phyloP scores from a whole-genome alignment of 2,797 vertebrate genomes.

The Ataeniobius toweri region DNA sequence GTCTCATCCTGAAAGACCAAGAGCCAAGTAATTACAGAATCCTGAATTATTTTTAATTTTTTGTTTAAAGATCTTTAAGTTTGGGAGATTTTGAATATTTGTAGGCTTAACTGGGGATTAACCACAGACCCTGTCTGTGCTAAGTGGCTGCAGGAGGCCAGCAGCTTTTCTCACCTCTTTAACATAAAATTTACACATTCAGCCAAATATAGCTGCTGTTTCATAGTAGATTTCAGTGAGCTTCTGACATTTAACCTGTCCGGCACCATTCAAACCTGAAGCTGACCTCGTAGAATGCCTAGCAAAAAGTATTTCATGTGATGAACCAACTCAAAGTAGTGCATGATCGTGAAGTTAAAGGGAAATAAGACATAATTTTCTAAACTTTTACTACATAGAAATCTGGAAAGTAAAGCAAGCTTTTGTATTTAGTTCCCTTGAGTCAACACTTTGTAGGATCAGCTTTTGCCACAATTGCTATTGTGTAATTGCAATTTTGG shows the following conservation, averaged over 20 bases:
- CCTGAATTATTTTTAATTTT: not conserved
- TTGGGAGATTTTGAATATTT: not conserved
- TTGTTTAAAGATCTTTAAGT: not conserved
- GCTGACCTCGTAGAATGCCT: no score
- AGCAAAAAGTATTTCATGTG: not conserved
- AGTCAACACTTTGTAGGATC: not conserved
- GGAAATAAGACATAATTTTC: not conserved
- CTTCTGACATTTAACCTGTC: no score
- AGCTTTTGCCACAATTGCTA: not conserved
- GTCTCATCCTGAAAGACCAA: not conserved
- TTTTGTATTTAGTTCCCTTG: not conserved
- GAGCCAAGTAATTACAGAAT: conserved; percentile 1
- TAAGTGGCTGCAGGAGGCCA: not conserved
- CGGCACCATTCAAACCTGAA: no score
- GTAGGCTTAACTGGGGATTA: not conserved
- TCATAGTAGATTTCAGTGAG: not conserved
- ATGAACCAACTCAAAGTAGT: not conserved
- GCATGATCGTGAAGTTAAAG: not conserved
- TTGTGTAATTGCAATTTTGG: not conserved
- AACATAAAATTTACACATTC: no score
- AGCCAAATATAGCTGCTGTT: not conserved
- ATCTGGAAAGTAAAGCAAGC: not conserved
- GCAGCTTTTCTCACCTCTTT: no score
- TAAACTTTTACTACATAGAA: not conserved
- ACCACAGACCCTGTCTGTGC: not conserved